Evolutionary conservation across 2,797 vertebrate species (phyloP).

Genomic region (Lutra lutra): DNA sequence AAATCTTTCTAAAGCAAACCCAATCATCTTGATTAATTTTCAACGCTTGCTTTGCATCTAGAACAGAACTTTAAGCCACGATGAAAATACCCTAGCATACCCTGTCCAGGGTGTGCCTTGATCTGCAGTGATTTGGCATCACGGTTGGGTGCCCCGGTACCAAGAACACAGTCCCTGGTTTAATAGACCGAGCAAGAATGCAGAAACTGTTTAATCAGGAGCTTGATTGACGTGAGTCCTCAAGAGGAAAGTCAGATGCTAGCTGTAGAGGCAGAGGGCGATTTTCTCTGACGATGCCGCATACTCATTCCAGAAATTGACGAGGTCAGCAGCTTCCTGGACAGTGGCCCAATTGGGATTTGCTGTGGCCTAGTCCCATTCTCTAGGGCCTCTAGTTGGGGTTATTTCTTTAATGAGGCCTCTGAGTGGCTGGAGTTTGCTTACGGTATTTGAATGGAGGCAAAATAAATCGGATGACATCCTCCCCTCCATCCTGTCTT

Average conservation of each 20-base stretch:
- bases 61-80: not conserved
- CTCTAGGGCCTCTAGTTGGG: not conserved
- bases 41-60: not conserved
- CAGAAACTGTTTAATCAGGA: not conserved
- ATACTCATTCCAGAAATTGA: not conserved
- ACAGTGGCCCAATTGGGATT: not conserved
- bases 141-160: not conserved
- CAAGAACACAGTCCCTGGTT: not conserved
- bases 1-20: not conserved
- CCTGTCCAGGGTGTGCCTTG: not conserved
- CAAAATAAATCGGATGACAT: not conserved
- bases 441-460: slow-evolving; percentile 1
- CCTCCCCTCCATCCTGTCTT: not conserved
- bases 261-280: not conserved
- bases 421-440: not conserved
- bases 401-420: not conserved
- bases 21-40: slow-evolving; percentile 9
- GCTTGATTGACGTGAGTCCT: not conserved
- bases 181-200: not conserved
- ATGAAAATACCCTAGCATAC: not conserved
- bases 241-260: not conserved
- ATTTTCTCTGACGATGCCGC: not conserved
- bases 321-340: not conserved
- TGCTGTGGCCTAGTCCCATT: not conserved
- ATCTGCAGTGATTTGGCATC: not conserved